phyloP scores from a whole-genome alignment of 2,113 vertebrate species.

The Leucopternis melanops region DNA sequence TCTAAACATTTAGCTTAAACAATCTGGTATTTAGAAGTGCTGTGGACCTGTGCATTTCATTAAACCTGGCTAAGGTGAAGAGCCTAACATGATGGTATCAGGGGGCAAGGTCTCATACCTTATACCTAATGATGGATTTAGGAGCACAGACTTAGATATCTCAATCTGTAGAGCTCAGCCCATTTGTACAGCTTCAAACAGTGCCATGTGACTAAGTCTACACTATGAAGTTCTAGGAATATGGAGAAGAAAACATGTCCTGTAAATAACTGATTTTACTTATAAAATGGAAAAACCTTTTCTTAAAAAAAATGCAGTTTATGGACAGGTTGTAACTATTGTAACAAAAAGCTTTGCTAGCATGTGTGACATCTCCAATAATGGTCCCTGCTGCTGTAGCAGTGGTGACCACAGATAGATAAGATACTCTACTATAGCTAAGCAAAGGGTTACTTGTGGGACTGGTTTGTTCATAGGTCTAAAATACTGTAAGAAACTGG shows the following conservation, averaged over 20 bases:
- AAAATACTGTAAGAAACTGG: neutral
- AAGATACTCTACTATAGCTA: fast-evolving
- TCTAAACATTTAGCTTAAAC: neutral
- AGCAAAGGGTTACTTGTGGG: neutral
- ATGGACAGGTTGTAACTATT: neutral
- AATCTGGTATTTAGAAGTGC: neutral
- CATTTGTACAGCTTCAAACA: neutral
- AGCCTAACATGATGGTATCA: neutral
- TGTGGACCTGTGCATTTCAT: neutral
- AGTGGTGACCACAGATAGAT: neutral
- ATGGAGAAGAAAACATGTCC: neutral
- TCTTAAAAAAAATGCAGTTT: neutral
- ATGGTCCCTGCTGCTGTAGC: neutral
- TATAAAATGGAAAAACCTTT: neutral
- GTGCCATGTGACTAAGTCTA: neutral
- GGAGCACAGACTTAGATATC: neutral
- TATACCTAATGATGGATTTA: neutral
- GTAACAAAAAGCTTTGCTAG: neutral
- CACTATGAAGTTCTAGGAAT: neutral
- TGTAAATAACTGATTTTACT: neutral
- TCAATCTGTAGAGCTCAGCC: neutral
- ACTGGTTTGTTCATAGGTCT: neutral
- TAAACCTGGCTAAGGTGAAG: neutral
- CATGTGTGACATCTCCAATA: neutral
- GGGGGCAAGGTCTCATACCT: neutral